Percentiles rank a stretch among this genome's conserved stretches.
Conservation (phyloP, 2,888 invertebrate genomes). For the Scrobipalpa costella region DNA sequence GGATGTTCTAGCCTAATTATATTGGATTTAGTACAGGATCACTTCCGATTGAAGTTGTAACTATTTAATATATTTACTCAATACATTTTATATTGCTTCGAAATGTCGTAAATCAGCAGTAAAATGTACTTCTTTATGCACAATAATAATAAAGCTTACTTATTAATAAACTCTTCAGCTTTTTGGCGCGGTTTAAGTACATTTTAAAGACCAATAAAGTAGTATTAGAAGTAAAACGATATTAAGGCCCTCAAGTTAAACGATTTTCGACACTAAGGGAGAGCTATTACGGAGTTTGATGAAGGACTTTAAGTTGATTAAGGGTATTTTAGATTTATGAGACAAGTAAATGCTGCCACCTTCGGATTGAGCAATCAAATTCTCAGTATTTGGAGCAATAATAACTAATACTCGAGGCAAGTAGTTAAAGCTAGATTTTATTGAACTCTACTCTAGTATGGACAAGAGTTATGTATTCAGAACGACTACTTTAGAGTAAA, state of each 20-base stretch:
- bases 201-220: conserved; percentile 21
- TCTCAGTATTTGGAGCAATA: conserved; percentile 8
- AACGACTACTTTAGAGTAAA: too few relatives aligned
- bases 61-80: conserved; percentile 19
- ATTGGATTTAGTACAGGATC: background rate
- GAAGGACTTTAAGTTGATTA: conserved; percentile 9
- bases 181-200: conserved; percentile 6
- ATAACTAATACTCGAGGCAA: conserved; percentile 10
- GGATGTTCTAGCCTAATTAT: background rate
- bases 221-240: conserved; percentile 7
- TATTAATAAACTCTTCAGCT: conserved; percentile 20
- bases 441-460: background rate
- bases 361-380: conserved; percentile 45
- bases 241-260: background rate
- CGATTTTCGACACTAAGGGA: conserved; percentile 2
- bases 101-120: conserved; percentile 9
- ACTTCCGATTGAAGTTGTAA: background rate
- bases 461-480: background rate
- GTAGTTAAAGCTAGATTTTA: background rate
- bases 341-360: conserved; percentile 50
- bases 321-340: conserved; percentile 45
- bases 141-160: conserved; percentile 10
- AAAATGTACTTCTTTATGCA: conserved; percentile 5
- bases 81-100: conserved; percentile 12
- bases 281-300: background rate